These are phyloP conservation scores for Leptinotarsa lineolata DNA, from an alignment of 1,140 invertebrate genomes.

Conservation along the genomic window DNA sequence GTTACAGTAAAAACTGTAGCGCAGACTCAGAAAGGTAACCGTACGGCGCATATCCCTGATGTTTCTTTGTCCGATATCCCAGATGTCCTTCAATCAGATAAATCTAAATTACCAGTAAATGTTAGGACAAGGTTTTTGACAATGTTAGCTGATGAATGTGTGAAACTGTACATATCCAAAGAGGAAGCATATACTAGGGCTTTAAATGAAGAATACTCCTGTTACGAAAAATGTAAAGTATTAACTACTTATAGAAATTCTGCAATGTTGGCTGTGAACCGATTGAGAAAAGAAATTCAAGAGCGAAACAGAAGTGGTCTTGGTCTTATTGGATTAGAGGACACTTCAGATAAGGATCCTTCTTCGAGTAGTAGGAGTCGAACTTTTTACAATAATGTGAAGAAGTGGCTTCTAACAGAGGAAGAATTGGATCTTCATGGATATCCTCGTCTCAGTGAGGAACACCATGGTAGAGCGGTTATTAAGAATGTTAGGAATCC, in stretches of 20 bases:
- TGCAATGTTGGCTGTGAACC: conserved; percentile 77
- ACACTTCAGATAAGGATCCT: conserved; percentile 28
- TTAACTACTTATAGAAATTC: conserved; percentile 84
- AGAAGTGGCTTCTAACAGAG: conserved; percentile 67
- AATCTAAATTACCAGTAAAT: conserved; percentile 81
- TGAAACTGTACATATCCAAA: conserved; percentile 73
- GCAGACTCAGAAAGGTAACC: conserved; percentile 70
- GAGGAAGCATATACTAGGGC: conserved; percentile 75
- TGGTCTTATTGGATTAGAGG: conserved; percentile 47
- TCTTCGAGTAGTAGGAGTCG: conserved; percentile 59
- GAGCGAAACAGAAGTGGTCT: conserved; percentile 51
- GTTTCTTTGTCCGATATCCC: conserved; percentile 54
- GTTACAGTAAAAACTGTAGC: conserved; percentile 63
- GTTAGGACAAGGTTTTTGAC: conserved; percentile 84
- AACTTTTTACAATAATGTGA: conserved; percentile 61
- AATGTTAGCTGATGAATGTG: conserved; percentile 83
- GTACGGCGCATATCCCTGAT: conserved; percentile 72
- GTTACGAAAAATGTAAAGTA: conserved; percentile 77
- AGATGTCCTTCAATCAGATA: conserved; percentile 69
- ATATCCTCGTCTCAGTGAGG: conserved; percentile 74
- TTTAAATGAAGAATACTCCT: conserved; percentile 75
- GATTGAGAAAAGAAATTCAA: conserved; percentile 68
- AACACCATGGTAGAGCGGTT: conserved; percentile 63
- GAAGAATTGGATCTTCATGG: conserved; percentile 83
- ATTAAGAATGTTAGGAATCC: conserved; percentile 65